Percentiles rank a stretch among this genome's conserved stretches.
phyloP scores from a whole-genome alignment of 2,113 vertebrate genomes.

The Spheniscus mendiculus region DNA sequence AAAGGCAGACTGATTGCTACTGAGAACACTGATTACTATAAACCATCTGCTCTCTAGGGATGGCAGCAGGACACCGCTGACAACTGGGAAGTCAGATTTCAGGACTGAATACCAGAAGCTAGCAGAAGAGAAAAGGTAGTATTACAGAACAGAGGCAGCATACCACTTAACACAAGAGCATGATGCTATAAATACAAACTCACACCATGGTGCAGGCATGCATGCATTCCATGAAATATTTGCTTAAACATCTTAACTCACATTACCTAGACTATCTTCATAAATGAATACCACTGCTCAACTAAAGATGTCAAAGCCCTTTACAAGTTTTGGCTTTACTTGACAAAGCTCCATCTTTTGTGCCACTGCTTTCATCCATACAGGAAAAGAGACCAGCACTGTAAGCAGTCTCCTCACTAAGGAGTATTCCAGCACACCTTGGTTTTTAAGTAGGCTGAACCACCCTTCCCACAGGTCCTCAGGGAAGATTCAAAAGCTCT shows the following conservation, averaged over 20 bases:
- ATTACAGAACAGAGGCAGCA: neutral
- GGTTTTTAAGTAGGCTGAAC: neutral
- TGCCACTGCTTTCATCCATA: neutral
- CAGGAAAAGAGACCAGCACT: neutral
- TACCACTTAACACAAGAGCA: neutral
- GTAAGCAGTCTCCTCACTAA: neutral
- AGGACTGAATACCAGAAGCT: neutral
- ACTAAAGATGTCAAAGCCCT: neutral
- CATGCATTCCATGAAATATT: neutral
- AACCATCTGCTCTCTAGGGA: neutral
- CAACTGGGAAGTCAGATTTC: neutral
- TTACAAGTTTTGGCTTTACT: neutral
- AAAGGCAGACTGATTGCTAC: neutral
- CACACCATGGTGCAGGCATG: fast-evolving
- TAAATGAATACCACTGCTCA: neutral
- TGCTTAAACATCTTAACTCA: neutral
- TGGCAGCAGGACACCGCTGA: neutral
- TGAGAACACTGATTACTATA: neutral
- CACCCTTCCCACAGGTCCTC: neutral
- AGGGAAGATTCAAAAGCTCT: neutral
- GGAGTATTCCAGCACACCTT: neutral
- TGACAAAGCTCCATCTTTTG: neutral
- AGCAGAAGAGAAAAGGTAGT: neutral
- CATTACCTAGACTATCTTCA: neutral
- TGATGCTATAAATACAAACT: neutral